Evolutionary conservation across 2,113 vertebrate species (phyloP).

Genomic region (Copsychus sechellarum): DNA sequence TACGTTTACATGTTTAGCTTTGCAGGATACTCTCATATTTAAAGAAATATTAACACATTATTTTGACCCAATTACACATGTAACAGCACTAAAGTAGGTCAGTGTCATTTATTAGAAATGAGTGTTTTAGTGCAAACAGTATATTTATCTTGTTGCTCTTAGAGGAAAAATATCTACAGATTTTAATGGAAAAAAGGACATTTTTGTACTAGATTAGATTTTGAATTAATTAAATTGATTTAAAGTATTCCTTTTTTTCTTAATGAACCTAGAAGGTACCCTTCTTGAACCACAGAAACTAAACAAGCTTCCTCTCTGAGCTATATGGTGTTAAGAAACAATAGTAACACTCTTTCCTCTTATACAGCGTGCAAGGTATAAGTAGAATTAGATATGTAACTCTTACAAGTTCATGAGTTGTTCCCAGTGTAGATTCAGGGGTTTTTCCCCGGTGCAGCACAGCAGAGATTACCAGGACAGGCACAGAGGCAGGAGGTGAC

Average conservation of each 20-base stretch:
- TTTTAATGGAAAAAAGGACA: not conserved
- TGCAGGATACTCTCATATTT: not conserved
- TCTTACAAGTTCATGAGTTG: not conserved
- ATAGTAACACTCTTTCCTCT: not conserved
- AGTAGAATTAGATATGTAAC: not conserved
- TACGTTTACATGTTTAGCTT: not conserved
- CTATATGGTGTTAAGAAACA: not conserved
- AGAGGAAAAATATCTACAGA: not conserved
- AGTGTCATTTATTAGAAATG: not conserved
- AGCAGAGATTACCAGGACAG: not conserved
- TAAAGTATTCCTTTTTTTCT: not conserved
- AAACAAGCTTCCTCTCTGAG: not conserved
- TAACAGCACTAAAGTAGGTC: not conserved
- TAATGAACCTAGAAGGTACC: not conserved
- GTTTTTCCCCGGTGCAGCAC: not conserved
- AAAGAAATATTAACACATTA: not conserved
- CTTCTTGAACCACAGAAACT: not conserved
- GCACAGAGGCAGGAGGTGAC: not conserved
- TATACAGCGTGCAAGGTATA: not conserved
- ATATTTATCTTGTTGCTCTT: not conserved
- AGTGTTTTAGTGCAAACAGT: not conserved
- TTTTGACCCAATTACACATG: not conserved
- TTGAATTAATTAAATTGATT: not conserved
- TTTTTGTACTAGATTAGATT: not conserved
- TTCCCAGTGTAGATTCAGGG: not conserved